Conservation (phyloP, 2,797 vertebrate species). For the Masticophis lateralis region DNA sequence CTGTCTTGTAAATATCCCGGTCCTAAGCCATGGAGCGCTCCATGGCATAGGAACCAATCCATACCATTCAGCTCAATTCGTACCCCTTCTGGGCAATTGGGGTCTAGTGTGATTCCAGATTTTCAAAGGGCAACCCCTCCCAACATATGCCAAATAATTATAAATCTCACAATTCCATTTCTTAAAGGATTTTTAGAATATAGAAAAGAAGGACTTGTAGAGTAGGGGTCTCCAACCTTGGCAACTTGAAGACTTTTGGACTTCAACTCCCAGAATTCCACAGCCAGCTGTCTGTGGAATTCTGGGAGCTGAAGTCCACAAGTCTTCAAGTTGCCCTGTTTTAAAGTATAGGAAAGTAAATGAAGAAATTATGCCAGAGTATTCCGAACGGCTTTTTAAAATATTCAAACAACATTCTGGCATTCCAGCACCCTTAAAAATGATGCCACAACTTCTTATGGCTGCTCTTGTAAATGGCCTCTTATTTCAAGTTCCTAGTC, state of each 20-base stretch:
- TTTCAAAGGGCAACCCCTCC: not conserved
- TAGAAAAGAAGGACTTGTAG: not conserved
- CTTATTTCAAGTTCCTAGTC: not conserved
- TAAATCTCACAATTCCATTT: not conserved
- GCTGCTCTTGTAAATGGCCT: not conserved
- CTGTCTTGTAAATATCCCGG: no score
- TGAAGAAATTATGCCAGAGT: not conserved
- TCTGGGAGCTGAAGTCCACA: no score
- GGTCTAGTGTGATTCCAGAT: not conserved
- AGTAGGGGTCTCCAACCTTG: no score
- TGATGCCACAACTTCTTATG: not conserved
- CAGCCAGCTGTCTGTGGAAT: no score
- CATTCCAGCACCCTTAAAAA: not conserved
- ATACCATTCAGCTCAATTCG: not conserved
- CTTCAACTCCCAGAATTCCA: no score
- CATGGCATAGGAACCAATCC: not conserved
- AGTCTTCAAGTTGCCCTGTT: no score
- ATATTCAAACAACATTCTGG: not conserved
- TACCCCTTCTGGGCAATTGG: not conserved
- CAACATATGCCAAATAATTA: not conserved
- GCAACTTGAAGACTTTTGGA: no score
- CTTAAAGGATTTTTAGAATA: not conserved
- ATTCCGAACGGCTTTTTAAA: not conserved
- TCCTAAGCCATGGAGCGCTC: no score
- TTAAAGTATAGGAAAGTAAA: not conserved